These are phyloP conservation scores for Sclerodermus sp. DNA, from an alignment of 2,888 invertebrate genomes.

Conservation along the genomic window DNA sequence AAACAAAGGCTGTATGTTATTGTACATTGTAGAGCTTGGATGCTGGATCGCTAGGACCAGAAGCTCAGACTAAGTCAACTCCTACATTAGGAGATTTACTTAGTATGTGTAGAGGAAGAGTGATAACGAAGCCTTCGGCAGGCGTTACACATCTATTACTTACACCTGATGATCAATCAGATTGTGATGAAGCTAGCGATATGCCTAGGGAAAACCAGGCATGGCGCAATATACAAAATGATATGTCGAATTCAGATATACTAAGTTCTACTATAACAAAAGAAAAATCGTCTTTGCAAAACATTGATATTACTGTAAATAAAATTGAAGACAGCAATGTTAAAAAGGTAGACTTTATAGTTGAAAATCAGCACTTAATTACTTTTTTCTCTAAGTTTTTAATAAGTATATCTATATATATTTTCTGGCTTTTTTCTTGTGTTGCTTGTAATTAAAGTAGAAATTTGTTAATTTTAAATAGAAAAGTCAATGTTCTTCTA, in stretches of 20 bases:
- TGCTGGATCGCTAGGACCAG: conserved; percentile 50
- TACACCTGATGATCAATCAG: conserved; percentile 51
- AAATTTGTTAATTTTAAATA: not conserved
- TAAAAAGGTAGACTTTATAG: conserved; percentile 48
- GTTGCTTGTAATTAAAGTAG: conserved; percentile 19
- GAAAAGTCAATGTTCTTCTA: not conserved
- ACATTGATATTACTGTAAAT: conserved; percentile 40
- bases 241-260: conserved; percentile 44
- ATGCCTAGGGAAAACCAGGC: conserved; percentile 42
- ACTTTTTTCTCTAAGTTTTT: conserved; percentile 18
- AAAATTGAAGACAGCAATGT: conserved; percentile 49
- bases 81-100: conserved; percentile 47
- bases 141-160: conserved; percentile 38
- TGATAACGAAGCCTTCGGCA: conserved; percentile 42
- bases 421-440: conserved; percentile 14
- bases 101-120: conserved; percentile 44
- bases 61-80: conserved; percentile 47
- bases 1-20: conserved; percentile 12
- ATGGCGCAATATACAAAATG: conserved; percentile 46
- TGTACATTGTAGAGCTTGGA: conserved; percentile 50
- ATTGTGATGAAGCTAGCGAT: conserved; percentile 49
- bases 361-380: conserved; percentile 22
- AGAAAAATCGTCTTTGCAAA: conserved; percentile 48
- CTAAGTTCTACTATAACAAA: conserved; percentile 45
- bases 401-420: not conserved